Base-by-base conservation (phyloP, 2,797 vertebrate species). In the Chelonia mydas region DNA sequence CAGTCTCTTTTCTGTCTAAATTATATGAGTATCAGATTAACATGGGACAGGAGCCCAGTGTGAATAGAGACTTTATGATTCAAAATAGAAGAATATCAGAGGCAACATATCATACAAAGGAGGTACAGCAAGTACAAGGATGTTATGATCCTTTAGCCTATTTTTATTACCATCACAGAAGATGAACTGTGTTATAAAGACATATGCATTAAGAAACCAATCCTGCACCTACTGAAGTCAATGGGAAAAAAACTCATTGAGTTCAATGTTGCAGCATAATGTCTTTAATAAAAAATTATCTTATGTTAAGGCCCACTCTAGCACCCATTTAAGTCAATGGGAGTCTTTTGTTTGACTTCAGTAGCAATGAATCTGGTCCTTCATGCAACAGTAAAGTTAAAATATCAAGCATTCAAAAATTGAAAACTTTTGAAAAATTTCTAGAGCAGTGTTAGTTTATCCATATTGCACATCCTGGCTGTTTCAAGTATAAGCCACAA, bases 1-100 rank as follows among this genome's bases (percentile, higher is more conserved):
- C 94, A 92, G 55, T 10, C 81, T 96, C 84, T 95, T 96, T 90
- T 96, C 86, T 96, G 95, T 90, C 87, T 95, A 95, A 95, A 94
- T 94, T 95, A 93, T 94, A 83, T 90, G 94, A 96, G 95, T 90
- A 95, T 96, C 94, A 96, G 90, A 94, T 96, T 96, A 97, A 96
- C 90, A 89, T 92, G 95, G 95, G 94, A 97, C 89, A 93, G 92
- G 84, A 94, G 53, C 90, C 94, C 88, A 93, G 76, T 47, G 92
- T 96, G 95, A 94, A 92, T 90, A 97, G 78, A 94, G 50, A 72
- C 87, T 86, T 96, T 96, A 93, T 95, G 95, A 97, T 97, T 95
- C 93, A 96, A 96, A 96, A 96, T 91, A 89, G 91, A 96, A 84
- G 92, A 92, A 93, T 93, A 96, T 96, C 83, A 96, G 94, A 97